phyloP scores from a whole-genome alignment of 2,797 vertebrate species.

The Cyclura pinguis region DNA sequence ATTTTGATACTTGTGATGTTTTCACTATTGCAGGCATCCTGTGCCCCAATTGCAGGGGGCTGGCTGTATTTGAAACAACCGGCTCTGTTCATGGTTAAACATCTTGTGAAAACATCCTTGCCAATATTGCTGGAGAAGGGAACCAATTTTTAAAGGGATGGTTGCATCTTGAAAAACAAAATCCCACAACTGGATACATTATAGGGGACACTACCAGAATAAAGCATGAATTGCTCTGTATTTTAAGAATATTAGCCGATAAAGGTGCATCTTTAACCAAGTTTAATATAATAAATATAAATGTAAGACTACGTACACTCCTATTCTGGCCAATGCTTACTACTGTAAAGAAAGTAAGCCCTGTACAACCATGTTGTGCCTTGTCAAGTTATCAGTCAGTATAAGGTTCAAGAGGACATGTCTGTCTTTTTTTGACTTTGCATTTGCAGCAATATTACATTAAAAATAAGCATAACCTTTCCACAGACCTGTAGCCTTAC shows the following conservation, averaged over 20 bases:
- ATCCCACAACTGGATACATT: neutral
- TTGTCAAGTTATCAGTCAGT: neutral
- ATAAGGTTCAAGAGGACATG: neutral
- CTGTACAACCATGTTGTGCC: neutral
- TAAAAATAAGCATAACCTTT: neutral
- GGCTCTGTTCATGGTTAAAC: neutral
- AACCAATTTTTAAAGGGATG: neutral
- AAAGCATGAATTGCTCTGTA: neutral
- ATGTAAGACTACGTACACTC: constrained; percentile 12
- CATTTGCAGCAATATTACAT: neutral
- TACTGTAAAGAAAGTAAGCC: neutral
- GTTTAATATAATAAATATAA: constrained; percentile 42
- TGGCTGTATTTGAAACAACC: neutral
- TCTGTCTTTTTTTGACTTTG: neutral
- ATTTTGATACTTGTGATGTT: no score
- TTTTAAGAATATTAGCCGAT: neutral
- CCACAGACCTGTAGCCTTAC: constrained; percentile 44
- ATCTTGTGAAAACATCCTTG: neutral
- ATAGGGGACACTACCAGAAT: neutral
- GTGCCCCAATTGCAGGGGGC: no score
- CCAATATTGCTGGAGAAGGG: neutral
- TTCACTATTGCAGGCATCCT: no score
- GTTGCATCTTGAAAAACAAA: neutral
- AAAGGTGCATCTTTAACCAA: neutral
- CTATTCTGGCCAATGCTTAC: constrained; percentile 41